A percentile compares a stretch with the other conserved stretches of the same genome.
These are phyloP conservation scores for Spermophilus dauricus DNA, from an alignment of 2,113 vertebrate species.

Conservation along the genomic window DNA sequence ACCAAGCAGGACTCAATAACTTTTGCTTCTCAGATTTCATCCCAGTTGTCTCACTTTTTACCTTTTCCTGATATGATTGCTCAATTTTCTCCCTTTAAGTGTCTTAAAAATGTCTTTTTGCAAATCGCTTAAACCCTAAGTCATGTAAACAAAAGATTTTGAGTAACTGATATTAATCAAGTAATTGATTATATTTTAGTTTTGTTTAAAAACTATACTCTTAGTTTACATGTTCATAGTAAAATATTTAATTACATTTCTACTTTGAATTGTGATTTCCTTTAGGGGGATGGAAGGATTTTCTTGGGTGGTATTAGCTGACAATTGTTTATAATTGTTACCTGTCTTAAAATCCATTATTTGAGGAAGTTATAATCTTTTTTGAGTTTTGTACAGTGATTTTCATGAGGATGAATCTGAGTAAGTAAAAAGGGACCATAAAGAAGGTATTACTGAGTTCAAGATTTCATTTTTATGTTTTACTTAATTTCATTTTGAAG, in stretches of 20 bases:
- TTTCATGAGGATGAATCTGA: neutral
- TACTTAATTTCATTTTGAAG: neutral
- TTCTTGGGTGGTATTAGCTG: neutral
- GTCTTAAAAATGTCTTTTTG: neutral
- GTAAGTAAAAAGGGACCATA: neutral
- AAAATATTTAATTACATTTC: neutral
- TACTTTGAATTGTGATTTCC: neutral
- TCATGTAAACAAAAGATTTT: neutral
- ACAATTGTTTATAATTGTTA: neutral
- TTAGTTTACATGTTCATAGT: neutral
- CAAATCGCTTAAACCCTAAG: neutral
- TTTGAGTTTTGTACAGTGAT: neutral
- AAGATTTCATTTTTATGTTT: slow-evolving; percentile 14
- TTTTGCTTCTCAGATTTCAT: neutral
- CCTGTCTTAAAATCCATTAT: neutral
- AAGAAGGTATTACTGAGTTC: neutral
- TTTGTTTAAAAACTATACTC: neutral
- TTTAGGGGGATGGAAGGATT: rapidly evolving
- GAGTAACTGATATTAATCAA: neutral
- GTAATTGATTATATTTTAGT: neutral
- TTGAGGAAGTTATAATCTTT: neutral
- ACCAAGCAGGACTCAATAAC: neutral
- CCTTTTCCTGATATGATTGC: neutral
- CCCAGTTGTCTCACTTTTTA: neutral
- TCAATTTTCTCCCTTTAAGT: neutral